phyloP scores from a whole-genome alignment of 2,113 vertebrate genomes.

The Phylloscopus trochilus region DNA sequence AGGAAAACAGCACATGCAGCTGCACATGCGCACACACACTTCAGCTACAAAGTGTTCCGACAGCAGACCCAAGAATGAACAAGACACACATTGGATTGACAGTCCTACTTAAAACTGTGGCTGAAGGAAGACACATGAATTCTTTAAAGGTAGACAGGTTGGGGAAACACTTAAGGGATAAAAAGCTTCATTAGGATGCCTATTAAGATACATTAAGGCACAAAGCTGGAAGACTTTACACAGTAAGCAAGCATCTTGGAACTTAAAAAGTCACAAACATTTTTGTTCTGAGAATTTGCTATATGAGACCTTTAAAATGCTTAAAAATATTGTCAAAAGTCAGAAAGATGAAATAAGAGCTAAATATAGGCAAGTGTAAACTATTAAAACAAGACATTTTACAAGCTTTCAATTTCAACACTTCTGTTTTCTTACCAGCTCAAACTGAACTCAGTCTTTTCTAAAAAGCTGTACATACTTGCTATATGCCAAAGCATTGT shows the following conservation, averaged over 20 bases:
- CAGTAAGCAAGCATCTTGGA: not conserved
- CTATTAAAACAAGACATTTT: not conserved
- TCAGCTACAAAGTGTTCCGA: not conserved
- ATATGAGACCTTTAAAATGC: not conserved
- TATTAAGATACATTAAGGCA: not conserved
- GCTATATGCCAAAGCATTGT: not conserved
- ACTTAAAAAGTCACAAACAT: not conserved
- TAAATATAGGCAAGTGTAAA: not conserved
- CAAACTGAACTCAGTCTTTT: not conserved
- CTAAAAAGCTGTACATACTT: not conserved
- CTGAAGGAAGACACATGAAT: not conserved
- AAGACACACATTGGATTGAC: not conserved
- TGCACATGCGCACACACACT: not conserved
- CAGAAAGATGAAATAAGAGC: not conserved
- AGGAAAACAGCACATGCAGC: constrained; percentile 19
- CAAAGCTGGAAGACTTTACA: not conserved
- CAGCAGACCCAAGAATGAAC: not conserved
- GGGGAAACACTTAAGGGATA: not conserved
- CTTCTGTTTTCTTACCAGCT: not conserved
- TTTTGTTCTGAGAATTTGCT: not conserved
- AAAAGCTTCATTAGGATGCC: not conserved
- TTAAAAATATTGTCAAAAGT: not conserved
- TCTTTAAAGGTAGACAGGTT: not conserved
- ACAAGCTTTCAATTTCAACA: not conserved
- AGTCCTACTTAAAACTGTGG: not conserved